A percentile compares a stretch with the other conserved stretches of the same genome.
phyloP scores from a whole-genome alignment of 2,113 vertebrate species.

The Thamnaconus septentrionalis region DNA sequence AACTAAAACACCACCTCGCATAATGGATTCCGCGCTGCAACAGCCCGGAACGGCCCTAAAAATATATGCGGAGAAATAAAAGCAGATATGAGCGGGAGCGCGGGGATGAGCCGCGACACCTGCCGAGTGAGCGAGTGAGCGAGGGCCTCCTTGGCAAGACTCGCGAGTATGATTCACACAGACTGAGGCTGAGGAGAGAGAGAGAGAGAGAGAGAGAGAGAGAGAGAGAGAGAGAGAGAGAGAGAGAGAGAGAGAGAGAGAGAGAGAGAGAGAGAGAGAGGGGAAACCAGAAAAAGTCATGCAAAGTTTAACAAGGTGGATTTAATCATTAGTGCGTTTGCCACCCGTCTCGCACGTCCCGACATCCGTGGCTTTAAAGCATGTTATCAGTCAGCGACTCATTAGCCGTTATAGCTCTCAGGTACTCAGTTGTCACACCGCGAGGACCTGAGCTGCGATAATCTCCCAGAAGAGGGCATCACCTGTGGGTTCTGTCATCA shows the following conservation, averaged over 20 bases:
- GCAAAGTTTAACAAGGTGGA: conserved; percentile 32
- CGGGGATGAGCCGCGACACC: not conserved
- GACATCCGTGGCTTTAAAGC: conserved; percentile 9
- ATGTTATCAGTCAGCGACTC: conserved; percentile 23
- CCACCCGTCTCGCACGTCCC: too few relatives aligned
- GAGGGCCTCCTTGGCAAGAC: too few relatives aligned
- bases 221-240: too few relatives aligned
- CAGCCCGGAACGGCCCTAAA: not conserved
- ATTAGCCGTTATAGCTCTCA: conserved; percentile 6
- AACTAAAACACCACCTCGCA: not conserved
- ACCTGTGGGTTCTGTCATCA: too few relatives aligned
- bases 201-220: too few relatives aligned
- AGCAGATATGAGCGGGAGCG: not conserved
- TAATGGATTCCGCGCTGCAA: not conserved
- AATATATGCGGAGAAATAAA: not conserved
- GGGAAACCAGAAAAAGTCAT: conserved; percentile 8
- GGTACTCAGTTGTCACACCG: not conserved
- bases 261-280: too few relatives aligned
- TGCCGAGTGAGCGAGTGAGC: not conserved
- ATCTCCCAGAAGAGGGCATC: too few relatives aligned
- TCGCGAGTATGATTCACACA: too few relatives aligned
- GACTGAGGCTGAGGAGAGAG: too few relatives aligned
- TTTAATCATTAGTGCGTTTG: conserved; percentile 23
- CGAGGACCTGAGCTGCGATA: too few relatives aligned
- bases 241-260: too few relatives aligned